A percentile compares a stretch with the other conserved stretches of the same genome.
Conservation (phyloP, 1,140 invertebrate species). For the Telenomus remus region DNA sequence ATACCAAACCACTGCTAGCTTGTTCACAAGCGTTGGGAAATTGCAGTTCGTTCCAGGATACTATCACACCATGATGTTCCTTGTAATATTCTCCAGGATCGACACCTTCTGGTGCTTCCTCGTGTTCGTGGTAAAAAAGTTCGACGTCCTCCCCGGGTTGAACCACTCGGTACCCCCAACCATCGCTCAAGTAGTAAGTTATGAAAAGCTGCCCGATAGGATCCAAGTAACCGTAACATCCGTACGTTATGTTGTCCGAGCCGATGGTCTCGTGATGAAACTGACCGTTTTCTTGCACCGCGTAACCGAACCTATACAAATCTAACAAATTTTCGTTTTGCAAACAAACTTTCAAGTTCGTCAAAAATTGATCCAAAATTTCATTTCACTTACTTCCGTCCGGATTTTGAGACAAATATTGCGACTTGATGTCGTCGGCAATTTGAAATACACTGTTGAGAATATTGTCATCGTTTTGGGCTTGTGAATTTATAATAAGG, state of each 20-base stretch:
- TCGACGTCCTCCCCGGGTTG: slow-evolving; percentile 81
- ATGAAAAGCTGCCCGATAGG: slow-evolving; percentile 80
- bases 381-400: slow-evolving; percentile 45
- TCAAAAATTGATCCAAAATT: too few species aligned
- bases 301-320: slow-evolving; percentile 61
- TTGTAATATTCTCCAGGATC: slow-evolving; percentile 67
- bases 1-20: slow-evolving; percentile 38
- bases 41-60: slow-evolving; percentile 78
- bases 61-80: slow-evolving; percentile 76
- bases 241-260: slow-evolving; percentile 84
- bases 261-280: slow-evolving; percentile 86
- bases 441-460: slow-evolving; percentile 45
- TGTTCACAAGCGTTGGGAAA: slow-evolving; percentile 79
- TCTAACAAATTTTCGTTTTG: slow-evolving; percentile 16
- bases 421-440: slow-evolving; percentile 41
- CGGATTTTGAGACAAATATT: slow-evolving; percentile 48
- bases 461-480: slow-evolving; percentile 43
- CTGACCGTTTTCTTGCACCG: slow-evolving; percentile 83
- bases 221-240: slow-evolving; percentile 86
- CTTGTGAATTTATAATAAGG: slow-evolving; percentile 6
- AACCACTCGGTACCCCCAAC: slow-evolving; percentile 84
- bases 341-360: too few species aligned
- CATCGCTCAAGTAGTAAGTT: slow-evolving; percentile 86
- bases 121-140: slow-evolving; percentile 77
- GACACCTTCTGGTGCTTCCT: slow-evolving; percentile 34